phyloP scores from a whole-genome alignment of 2,888 invertebrate genomes.

The Neocrepidodera transversa region DNA sequence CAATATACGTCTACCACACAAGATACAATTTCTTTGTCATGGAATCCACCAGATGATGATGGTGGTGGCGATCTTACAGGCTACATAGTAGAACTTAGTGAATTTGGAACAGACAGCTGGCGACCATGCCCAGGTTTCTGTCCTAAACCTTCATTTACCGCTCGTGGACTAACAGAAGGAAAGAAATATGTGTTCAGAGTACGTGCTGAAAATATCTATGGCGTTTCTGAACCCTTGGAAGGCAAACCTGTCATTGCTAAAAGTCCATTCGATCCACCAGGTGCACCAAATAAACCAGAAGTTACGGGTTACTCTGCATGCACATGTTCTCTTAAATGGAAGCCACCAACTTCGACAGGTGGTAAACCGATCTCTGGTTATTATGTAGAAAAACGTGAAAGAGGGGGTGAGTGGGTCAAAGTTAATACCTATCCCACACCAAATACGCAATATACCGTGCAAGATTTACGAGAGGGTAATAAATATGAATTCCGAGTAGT shows the following conservation, averaged over 20 bases:
- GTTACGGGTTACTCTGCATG: slow-evolving; percentile 79
- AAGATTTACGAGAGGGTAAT: slow-evolving; percentile 89
- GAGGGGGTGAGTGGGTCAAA: slow-evolving; percentile 93
- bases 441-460: slow-evolving; percentile 88
- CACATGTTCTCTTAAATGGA: slow-evolving; percentile 88
- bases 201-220: slow-evolving; percentile 96
- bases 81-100: slow-evolving; percentile 94
- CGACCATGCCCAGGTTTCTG: slow-evolving; percentile 92
- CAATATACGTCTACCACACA: slow-evolving; percentile 83
- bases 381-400: slow-evolving; percentile 91
- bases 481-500: slow-evolving; percentile 94
- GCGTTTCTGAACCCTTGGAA: slow-evolving; percentile 92
- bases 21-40: slow-evolving; percentile 83
- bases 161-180: slow-evolving; percentile 91
- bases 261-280: slow-evolving; percentile 96
- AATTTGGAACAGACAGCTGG: slow-evolving; percentile 92
- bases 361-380: slow-evolving; percentile 93
- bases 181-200: slow-evolving; percentile 94
- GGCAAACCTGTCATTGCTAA: slow-evolving; percentile 91
- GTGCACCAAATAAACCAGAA: slow-evolving; percentile 85
- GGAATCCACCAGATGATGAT: slow-evolving; percentile 90
- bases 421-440: slow-evolving; percentile 93
- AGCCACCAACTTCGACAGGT: slow-evolving; percentile 87
- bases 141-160: slow-evolving; percentile 88
- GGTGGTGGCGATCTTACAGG: slow-evolving; percentile 95